Evolutionary conservation across 2,888 invertebrate genomes (phyloP), one percentile per base, ranked within the genome.

Genomic region (Caradrina clavipalpis): DNA sequence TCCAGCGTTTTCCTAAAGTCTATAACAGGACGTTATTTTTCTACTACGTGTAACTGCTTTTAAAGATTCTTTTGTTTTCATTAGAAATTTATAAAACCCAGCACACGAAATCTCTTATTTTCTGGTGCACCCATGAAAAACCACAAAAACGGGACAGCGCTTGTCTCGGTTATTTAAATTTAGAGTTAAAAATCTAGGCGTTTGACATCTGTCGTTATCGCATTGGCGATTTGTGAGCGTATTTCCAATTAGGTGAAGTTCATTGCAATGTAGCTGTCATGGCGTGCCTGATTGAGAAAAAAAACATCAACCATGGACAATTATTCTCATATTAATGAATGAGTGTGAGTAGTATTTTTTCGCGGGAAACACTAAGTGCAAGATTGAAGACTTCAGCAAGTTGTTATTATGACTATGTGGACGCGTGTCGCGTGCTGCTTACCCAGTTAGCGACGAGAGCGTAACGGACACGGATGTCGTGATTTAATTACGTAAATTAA

Each of bases 391-490:
- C 35, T 22, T 49, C 13, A 49, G 26, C 50, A 51, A 58, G 22
- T 47, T 55, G 31, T 47, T 53, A 50, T 61, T 55, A 21, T 53
- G 61, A 57, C 35, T 21, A 31, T 17, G 39, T 54, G 47, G 13
- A 17, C 8, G 22, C 55, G 49, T 59, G 66, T 56, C 50, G 56
- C 45, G 39, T 62, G 63, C 54, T 76, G 63, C 62, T 56, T 65
- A 65, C 80, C 61, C 56, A 72, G 42, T 60, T 76, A 59, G 39
- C 59, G 68, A 69, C 57, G 69, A 78, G 70, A 78, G 77, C 65
- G 79, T 70, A 50, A 78, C 78, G 21, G 31, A 77, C 55, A 69
- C 69, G 53, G 50, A 60, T 60, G 59, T 60, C 39, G 39, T 62
- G 51, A 60, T 56, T 69, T 63, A 78, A 56, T 64, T 61, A 65